Percentiles rank a stretch among this genome's conserved stretches.
These are phyloP conservation scores for Achatina immaculata DNA, from an alignment of 1,140 invertebrate genomes.

Conservation along the genomic window DNA sequence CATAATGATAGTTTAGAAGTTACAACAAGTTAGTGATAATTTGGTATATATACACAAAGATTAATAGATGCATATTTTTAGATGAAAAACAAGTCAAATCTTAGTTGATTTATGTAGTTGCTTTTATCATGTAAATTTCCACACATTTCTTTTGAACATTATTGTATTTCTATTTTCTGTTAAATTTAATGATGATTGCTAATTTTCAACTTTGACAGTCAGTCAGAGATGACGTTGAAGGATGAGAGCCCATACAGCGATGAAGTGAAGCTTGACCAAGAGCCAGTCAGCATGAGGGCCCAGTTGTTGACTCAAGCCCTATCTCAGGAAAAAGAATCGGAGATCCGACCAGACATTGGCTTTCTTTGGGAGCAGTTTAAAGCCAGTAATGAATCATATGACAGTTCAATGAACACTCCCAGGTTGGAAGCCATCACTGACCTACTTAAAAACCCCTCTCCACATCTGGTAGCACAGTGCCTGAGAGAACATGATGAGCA, in stretches of 20 bases:
- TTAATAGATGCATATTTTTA: too few species aligned
- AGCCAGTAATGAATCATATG: slow-evolving; percentile 50
- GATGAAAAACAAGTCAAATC: too few species aligned
- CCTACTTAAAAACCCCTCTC: slow-evolving; percentile 45
- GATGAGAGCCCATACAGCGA: slow-evolving; percentile 30
- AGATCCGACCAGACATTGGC: slow-evolving; percentile 54
- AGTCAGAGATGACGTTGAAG: slow-evolving; percentile 4
- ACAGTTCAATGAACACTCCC: slow-evolving; percentile 56
- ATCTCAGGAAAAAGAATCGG: slow-evolving; percentile 46
- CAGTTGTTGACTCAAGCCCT: slow-evolving; percentile 54
- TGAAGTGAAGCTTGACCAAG: neutral
- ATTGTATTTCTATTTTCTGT: too few species aligned
- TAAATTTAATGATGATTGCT: too few species aligned
- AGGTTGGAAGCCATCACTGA: slow-evolving; percentile 54
- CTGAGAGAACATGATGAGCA: slow-evolving; percentile 37
- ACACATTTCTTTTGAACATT: too few species aligned
- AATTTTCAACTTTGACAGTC: neutral
- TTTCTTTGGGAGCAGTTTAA: slow-evolving; percentile 62
- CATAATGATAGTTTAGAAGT: too few species aligned
- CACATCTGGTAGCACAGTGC: slow-evolving; percentile 37
- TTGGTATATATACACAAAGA: too few species aligned
- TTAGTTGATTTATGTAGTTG: too few species aligned
- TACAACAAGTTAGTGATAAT: too few species aligned
- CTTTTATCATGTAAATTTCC: too few species aligned
- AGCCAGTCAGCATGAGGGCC: slow-evolving; percentile 52